Conservation (phyloP, 2,888 invertebrate genomes). For the Drosophila aldrichi region DNA sequence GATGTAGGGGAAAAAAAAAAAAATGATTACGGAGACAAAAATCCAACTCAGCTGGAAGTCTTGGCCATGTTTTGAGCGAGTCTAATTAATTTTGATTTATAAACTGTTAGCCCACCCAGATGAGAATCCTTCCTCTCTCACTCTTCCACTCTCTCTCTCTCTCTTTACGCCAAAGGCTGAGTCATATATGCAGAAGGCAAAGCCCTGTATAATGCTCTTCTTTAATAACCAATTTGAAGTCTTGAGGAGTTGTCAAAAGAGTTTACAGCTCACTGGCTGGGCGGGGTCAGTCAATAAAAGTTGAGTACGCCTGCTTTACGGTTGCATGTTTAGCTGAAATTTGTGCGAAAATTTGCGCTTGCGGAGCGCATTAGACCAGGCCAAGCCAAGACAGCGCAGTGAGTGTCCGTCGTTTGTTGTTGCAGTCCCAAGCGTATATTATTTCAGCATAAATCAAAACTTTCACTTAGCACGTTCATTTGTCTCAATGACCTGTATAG, state of each 20-base stretch:
- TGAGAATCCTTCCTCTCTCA: background rate
- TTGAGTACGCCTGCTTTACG: background rate
- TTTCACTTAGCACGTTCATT: slow-evolving; percentile 81
- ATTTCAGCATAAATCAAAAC: slow-evolving; percentile 81
- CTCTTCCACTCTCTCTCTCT: background rate
- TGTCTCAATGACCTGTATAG: slow-evolving; percentile 73
- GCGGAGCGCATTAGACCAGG: slow-evolving; percentile 2
- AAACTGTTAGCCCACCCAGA: slow-evolving; percentile 55
- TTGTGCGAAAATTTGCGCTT: slow-evolving; percentile 44
- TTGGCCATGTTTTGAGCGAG: slow-evolving; percentile 45
- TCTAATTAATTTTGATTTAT: slow-evolving; percentile 70
- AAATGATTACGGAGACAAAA: slow-evolving; percentile 39
- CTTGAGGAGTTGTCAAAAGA: slow-evolving; percentile 60
- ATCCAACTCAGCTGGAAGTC: slow-evolving; percentile 54
- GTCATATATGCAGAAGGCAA: slow-evolving; percentile 36
- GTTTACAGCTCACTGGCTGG: slow-evolving; percentile 10
- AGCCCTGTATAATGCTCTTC: background rate
- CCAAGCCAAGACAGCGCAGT: background rate
- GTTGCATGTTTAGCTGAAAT: slow-evolving; percentile 64
- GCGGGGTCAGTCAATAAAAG: slow-evolving; percentile 2
- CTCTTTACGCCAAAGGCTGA: slow-evolving; percentile 22
- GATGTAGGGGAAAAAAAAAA: slow-evolving; percentile 50
- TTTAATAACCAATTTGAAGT: slow-evolving; percentile 50
- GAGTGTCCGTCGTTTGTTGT: slow-evolving; percentile 15
- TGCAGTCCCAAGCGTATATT: slow-evolving; percentile 73